phyloP scores from a whole-genome alignment of 2,797 vertebrate genomes.

The Mareca penelope region DNA sequence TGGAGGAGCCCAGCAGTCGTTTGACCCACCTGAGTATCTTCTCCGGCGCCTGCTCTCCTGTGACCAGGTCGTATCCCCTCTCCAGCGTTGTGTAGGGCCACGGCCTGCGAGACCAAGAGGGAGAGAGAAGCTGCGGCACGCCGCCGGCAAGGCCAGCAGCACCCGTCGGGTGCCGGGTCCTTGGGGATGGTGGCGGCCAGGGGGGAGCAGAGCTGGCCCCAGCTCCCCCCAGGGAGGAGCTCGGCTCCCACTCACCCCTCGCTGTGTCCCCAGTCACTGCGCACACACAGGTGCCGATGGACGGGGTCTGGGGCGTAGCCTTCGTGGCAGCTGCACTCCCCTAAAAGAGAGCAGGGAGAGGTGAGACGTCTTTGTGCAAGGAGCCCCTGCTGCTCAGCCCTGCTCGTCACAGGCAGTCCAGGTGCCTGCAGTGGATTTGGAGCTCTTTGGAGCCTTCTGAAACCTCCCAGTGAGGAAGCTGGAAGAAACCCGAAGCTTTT shows the following conservation, averaged over 20 bases:
- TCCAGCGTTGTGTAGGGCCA: slow-evolving; percentile 98
- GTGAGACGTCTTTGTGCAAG: slow-evolving; percentile 5
- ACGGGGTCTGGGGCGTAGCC: slow-evolving; percentile 92
- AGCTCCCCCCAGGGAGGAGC: neutral
- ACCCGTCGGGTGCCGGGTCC: neutral
- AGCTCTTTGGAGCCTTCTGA: neutral
- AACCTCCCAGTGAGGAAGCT: neutral
- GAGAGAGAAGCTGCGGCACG: neutral
- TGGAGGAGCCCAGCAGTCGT: neutral
- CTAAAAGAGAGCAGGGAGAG: slow-evolving; percentile 72
- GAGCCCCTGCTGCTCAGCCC: neutral
- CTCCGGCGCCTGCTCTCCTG: slow-evolving; percentile 95
- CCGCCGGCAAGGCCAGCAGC: neutral
- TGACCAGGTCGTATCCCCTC: slow-evolving; percentile 95
- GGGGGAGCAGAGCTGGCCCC: neutral
- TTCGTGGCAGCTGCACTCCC: slow-evolving; percentile 97
- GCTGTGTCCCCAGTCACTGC: slow-evolving; percentile 96
- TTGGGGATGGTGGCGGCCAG: fast-evolving
- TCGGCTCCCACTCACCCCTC: slow-evolving; percentile 87
- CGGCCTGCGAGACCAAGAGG: slow-evolving; percentile 78
- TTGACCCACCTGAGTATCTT: slow-evolving; percentile 93
- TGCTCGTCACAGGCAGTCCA: neutral
- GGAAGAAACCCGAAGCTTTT: neutral
- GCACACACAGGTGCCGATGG: slow-evolving; percentile 92
- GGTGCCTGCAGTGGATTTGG: neutral